Evolutionary conservation across 2,797 vertebrate species (phyloP).

Genomic region (Sebastiscus albofasciatus): DNA sequence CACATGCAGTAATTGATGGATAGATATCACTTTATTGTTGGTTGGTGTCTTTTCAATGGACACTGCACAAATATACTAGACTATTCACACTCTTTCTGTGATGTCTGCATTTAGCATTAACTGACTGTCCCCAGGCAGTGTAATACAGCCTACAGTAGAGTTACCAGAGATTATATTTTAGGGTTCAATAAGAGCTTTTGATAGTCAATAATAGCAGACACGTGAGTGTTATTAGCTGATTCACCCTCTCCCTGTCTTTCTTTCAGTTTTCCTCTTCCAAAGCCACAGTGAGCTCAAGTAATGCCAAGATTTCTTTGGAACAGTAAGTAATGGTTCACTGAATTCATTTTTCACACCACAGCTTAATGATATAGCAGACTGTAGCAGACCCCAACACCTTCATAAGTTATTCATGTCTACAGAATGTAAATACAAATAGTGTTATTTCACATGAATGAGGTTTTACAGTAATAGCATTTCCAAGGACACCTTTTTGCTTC

Average conservation of each 20-base stretch:
- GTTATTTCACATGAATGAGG: not conserved
- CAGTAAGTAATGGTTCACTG: not conserved
- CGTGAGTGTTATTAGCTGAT: not conserved
- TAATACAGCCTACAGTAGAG: too few relatives aligned
- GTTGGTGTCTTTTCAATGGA: too few relatives aligned
- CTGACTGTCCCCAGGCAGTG: too few relatives aligned
- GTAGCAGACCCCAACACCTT: not conserved
- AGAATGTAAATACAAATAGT: not conserved
- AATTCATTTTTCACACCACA: not conserved
- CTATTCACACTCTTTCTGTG: too few relatives aligned
- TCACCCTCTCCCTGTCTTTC: not conserved
- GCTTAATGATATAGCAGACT: not conserved
- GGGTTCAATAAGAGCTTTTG: too few relatives aligned
- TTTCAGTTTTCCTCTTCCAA: not conserved
- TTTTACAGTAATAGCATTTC: not conserved
- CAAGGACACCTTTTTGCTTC: not conserved
- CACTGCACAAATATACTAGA: too few relatives aligned
- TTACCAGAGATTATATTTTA: too few relatives aligned
- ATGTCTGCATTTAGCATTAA: too few relatives aligned
- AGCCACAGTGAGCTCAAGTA: not conserved
- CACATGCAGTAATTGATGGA: not conserved
- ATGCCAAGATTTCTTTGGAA: not conserved
- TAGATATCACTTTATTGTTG: not conserved
- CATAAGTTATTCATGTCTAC: not conserved
- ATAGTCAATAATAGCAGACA: too few relatives aligned